phyloP scores from a whole-genome alignment of 2,888 invertebrate species.

The Limnephilus lunatus region DNA sequence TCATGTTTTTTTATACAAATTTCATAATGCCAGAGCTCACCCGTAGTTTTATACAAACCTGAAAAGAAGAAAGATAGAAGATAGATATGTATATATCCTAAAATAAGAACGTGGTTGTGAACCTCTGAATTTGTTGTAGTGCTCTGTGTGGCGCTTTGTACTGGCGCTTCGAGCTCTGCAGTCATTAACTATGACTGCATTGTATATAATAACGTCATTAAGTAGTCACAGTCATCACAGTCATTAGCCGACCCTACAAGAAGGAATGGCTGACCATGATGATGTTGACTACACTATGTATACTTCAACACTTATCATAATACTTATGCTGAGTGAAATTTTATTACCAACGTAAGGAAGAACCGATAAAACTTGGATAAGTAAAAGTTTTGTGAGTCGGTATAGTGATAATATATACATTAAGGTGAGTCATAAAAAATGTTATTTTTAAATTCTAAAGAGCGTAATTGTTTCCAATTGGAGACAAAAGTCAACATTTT shows the following conservation, averaged over 20 bases:
- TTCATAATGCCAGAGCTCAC: too few relatives aligned
- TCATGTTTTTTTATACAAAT: too few relatives aligned
- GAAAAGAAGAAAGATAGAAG: too few relatives aligned
- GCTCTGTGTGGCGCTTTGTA: neutral
- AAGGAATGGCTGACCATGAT: neutral
- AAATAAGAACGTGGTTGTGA: neutral
- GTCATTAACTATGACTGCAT: conserved; percentile 17
- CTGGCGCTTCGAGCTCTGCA: neutral
- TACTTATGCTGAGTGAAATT: neutral
- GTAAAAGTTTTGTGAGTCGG: too few relatives aligned
- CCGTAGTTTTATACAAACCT: too few relatives aligned
- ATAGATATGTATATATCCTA: too few relatives aligned
- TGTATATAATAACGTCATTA: conserved; percentile 29
- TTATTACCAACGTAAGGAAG: neutral
- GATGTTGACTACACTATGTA: neutral
- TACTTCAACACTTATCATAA: neutral
- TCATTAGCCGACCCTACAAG: conserved; percentile 25
- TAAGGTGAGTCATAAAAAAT: too few relatives aligned
- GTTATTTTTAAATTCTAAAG: too few relatives aligned
- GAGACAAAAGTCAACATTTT: too few relatives aligned
- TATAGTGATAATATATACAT: too few relatives aligned
- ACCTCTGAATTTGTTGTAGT: neutral
- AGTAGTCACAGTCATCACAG: neutral
- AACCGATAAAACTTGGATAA: neutral
- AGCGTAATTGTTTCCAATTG: too few relatives aligned